These are phyloP conservation scores for Diplogasteroides magnus DNA, from an alignment of 1,140 invertebrate species.

Conservation along the genomic window DNA sequence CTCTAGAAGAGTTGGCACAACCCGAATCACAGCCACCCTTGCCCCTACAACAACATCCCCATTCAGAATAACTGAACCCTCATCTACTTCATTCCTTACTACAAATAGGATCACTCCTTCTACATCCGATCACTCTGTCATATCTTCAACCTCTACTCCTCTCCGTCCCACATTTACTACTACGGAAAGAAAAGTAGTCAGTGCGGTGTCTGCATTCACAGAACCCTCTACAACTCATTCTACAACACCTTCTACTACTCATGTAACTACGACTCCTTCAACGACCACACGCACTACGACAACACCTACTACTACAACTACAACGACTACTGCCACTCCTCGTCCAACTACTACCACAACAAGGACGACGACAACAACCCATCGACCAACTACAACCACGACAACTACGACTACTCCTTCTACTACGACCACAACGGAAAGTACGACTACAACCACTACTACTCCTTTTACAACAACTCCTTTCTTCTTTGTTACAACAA, in stretches of 20 bases:
- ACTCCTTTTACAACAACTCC: background rate
- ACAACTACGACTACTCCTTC: background rate
- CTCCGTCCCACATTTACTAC: too few species aligned
- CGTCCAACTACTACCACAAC: background rate
- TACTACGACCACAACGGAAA: background rate
- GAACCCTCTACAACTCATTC: background rate
- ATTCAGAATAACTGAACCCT: too few species aligned
- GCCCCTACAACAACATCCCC: too few species aligned
- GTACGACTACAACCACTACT: background rate
- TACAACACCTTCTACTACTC: background rate
- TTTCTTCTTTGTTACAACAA: background rate
- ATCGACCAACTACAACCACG: background rate
- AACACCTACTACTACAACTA: background rate
- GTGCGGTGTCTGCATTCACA: too few species aligned
- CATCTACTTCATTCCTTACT: too few species aligned
- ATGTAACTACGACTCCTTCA: background rate
- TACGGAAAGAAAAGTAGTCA: too few species aligned
- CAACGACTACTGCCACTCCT: background rate
- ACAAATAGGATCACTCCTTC: too few species aligned
- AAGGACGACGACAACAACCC: background rate
- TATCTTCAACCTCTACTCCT: too few species aligned
- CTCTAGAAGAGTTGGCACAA: too few species aligned
- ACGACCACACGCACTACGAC: background rate
- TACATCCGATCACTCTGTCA: too few species aligned
- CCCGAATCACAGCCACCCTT: too few species aligned